Base-by-base conservation (phyloP, 2,113 vertebrate genomes). In the Octodon degus region DNA sequence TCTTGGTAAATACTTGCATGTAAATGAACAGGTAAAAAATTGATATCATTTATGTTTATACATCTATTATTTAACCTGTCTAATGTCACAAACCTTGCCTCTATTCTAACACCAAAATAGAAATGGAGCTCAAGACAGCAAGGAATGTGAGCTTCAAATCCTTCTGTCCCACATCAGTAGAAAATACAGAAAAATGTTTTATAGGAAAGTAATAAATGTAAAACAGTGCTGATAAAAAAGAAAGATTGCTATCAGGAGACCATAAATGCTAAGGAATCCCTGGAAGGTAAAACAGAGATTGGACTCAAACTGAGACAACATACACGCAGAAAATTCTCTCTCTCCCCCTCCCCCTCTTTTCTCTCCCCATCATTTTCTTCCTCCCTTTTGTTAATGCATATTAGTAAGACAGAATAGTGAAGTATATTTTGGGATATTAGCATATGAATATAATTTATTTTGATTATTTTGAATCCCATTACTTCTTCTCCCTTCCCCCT, bases 271-370 rank as follows among this genome's bases (percentile, higher is more conserved):
- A 70, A 72, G 43, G 17, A 85, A 55, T 86, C 9, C 37, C 74
- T 80, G 60, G 30, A 92, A 95, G 70, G 86, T 12, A n/a, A 32
- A 97, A 97, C 93, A 86, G 2, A 94, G 40, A 90, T 58, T 62
- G 22, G 7, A 70, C 13, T 63, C 72, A 81, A 95, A 76, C 30
- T 63, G 50, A 94, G 88, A 24, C 55, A 77, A 65, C 4, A 87
- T 34, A 74, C 7, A 79, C 32, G 82, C 34, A 70, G 47, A 37
- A 27, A 13, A 76, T 43, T 72, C 43, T 47, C 24, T 30, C 74
- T 77, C 25, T 77, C 11, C 14, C 24, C 47, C 25, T 74, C 8
- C 40, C n/a, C 40, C 70, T 37, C 2, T 6, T 40, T 47, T 20
- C 5, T 13, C 74, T 47, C 76, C 12, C 55, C 12, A 10, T 55